These are phyloP conservation scores for Mythimna loreyi DNA, from an alignment of 2,888 invertebrate species.

Conservation along the genomic window DNA sequence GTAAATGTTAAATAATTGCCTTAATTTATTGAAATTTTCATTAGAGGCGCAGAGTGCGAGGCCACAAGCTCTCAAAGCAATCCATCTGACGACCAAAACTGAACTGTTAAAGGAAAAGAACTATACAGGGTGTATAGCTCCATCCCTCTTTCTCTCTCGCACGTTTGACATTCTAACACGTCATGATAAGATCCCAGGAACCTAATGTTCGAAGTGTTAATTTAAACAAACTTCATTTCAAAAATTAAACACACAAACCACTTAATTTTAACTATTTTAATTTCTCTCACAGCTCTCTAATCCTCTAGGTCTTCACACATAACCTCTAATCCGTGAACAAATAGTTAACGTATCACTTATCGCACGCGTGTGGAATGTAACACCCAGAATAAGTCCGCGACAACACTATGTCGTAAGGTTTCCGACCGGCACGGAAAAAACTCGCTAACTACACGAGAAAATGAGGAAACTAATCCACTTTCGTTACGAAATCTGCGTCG, in stretches of 20 bases:
- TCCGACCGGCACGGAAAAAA: slow-evolving; percentile 67
- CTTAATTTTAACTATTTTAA: slow-evolving; percentile 22
- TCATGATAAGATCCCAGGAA: no score
- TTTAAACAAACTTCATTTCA: not conserved
- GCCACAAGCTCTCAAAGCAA: no score
- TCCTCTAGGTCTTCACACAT: slow-evolving; percentile 55
- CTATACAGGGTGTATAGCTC: no score
- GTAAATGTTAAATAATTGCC: no score
- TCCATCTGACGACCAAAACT: no score
- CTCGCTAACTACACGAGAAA: slow-evolving; percentile 57
- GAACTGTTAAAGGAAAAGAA: no score
- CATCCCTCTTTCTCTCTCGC: no score
- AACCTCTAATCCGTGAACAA: slow-evolving; percentile 51
- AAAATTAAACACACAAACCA: slow-evolving; percentile 1
- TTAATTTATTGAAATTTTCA: no score
- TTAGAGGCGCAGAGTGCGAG: no score
- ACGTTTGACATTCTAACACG: no score
- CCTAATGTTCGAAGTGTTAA: not conserved
- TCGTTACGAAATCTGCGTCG: slow-evolving; percentile 56
- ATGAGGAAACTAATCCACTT: slow-evolving; percentile 71
- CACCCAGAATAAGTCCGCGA: slow-evolving; percentile 60
- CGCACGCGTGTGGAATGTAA: slow-evolving; percentile 53
- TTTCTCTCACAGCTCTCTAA: slow-evolving; percentile 41
- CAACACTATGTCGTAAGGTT: slow-evolving; percentile 64
- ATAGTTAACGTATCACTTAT: slow-evolving; percentile 52